Percentiles rank a stretch among this genome's conserved stretches.
Conservation (phyloP, 2,113 vertebrate genomes). For the Electrona antarctica region DNA sequence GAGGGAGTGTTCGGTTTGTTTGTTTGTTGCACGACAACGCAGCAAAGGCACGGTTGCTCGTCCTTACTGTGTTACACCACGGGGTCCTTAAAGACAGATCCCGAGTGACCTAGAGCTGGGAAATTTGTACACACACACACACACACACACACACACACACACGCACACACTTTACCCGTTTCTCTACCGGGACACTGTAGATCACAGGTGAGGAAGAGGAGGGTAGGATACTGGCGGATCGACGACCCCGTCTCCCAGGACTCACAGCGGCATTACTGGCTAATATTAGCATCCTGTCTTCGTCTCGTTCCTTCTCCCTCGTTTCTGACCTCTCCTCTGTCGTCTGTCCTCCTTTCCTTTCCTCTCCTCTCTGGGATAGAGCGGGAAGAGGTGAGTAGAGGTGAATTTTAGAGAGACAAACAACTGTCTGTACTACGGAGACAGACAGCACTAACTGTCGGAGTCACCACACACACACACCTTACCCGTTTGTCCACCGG, state of each 20-base stretch:
- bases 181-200: conserved; percentile 75
- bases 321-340: background rate
- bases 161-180: conserved; percentile 38
- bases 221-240: conserved; percentile 22
- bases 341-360: conserved; percentile 1
- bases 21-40: no score
- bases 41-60: no score
- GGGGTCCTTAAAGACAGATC: no score
- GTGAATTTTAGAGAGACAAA: no score
- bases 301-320: conserved; percentile 16
- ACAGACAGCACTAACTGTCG: conserved; percentile 19
- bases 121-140: background rate
- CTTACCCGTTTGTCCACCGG: conserved; percentile 49
- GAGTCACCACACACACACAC: no score
- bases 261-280: background rate
- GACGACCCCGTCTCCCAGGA: conserved; percentile 10
- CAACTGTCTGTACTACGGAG: conserved; percentile 17
- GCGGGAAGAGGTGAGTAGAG: no score
- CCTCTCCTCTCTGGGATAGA: conserved; percentile 3
- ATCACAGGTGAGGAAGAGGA: conserved; percentile 58
- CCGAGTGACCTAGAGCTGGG: no score
- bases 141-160: conserved; percentile 1
- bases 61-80: no score
- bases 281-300: conserved; percentile 16
- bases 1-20: background rate